Percentiles rank a stretch among this genome's conserved stretches.
phyloP scores from a whole-genome alignment of 2,888 invertebrate genomes.

The Brachypalpus laphriformis region DNA sequence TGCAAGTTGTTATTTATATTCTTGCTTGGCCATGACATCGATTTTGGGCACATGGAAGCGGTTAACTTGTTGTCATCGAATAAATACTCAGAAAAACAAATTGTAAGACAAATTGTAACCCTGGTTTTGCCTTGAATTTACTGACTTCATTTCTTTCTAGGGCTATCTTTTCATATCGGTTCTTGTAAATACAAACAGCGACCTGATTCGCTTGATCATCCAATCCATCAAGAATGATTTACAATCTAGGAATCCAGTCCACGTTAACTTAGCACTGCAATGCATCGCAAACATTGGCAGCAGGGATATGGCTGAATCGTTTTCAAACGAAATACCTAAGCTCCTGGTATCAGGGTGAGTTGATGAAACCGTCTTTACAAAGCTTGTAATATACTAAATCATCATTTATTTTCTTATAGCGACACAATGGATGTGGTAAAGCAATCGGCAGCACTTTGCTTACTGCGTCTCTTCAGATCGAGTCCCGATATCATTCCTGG shows the following conservation, averaged over 20 bases:
- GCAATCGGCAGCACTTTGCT: constrained; percentile 98
- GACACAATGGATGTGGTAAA: constrained; percentile 99
- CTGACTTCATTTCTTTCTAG: constrained; percentile 84
- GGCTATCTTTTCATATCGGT: constrained; percentile 99
- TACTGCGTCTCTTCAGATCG: constrained; percentile 96
- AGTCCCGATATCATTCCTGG: constrained; percentile 98
- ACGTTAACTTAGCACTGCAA: constrained; percentile 98
- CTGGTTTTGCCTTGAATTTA: constrained; percentile 4
- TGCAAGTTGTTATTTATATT: constrained; percentile 99
- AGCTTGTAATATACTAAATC: not conserved
- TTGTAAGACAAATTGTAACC: constrained; percentile 86
- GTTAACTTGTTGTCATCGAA: constrained; percentile 99
- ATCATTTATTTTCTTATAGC: constrained; percentile 82
- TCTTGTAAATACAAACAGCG: constrained; percentile 98
- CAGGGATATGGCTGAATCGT: constrained; percentile 99
- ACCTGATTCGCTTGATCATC: constrained; percentile 99
- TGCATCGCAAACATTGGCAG: constrained; percentile 99
- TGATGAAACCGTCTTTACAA: not conserved
- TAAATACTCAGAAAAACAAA: constrained; percentile 99
- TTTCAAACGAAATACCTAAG: constrained; percentile 98
- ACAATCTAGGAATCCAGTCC: constrained; percentile 97
- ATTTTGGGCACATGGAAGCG: constrained; percentile 99
- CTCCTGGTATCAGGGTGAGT: constrained; percentile 96
- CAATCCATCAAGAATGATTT: constrained; percentile 99
- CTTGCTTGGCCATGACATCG: constrained; percentile 99